phyloP scores from a whole-genome alignment of 1,140 invertebrate genomes.

The Campodea augens region DNA sequence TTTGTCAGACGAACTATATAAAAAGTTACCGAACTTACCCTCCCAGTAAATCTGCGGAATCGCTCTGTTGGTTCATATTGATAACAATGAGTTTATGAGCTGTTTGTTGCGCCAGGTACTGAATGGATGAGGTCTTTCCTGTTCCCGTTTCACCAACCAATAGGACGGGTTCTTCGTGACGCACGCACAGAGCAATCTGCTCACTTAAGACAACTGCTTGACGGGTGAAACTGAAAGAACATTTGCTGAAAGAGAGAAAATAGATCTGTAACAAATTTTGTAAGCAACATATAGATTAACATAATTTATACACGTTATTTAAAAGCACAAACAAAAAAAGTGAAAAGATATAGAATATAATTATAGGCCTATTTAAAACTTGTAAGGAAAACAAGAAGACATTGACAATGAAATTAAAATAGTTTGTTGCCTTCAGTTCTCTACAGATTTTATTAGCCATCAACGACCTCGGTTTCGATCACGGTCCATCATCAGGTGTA shows the following conservation, averaged over 20 bases:
- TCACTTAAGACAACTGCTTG: slow-evolving; percentile 65
- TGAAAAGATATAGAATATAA: no score
- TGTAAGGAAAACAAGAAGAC: no score
- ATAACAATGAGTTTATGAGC: slow-evolving; percentile 77
- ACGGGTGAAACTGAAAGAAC: slow-evolving; percentile 60
- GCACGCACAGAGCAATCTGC: slow-evolving; percentile 59
- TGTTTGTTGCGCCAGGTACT: slow-evolving; percentile 69
- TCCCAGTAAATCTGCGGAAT: slow-evolving; percentile 86
- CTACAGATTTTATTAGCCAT: no score
- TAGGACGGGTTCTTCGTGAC: slow-evolving; percentile 71
- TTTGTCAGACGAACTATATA: background rate
- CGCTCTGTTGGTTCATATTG: slow-evolving; percentile 99
- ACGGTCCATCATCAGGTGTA: no score
- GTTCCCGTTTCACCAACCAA: slow-evolving; percentile 96
- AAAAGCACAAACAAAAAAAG: no score
- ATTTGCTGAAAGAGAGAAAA: no score
- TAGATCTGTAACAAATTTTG: no score
- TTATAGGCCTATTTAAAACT: no score
- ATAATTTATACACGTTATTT: no score
- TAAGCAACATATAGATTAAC: background rate
- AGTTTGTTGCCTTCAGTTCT: no score
- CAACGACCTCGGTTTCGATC: no score
- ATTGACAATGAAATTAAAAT: no score
- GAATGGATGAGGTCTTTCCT: slow-evolving; percentile 92
- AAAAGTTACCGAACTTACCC: slow-evolving; percentile 32